Base-by-base conservation (phyloP, 2,113 vertebrate species). In the Anthoscopus minutus region DNA sequence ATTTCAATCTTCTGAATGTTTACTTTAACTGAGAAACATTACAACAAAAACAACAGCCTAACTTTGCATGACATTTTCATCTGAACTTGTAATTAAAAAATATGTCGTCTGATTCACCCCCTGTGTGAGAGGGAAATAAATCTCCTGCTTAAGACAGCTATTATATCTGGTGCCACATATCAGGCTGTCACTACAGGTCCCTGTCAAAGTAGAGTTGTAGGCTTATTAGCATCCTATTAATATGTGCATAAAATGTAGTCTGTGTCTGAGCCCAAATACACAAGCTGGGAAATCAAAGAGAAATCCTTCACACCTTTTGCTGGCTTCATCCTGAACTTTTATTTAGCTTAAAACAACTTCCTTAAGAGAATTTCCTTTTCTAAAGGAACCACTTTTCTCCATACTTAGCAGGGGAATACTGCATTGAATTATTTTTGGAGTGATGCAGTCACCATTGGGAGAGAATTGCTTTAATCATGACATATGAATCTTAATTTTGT, bases 281-380 rank as follows among this genome's bases (percentile, higher is more conserved):
- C 98, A 98, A 97, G 88, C 84, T 69, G 94, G 77, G 89, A 95
- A 98, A 98, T 98, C 98, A 98, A 98, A 99, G 98, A 79, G 88
- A 79, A 66, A 64, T 86, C 85, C 89, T 97, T 97, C 96, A 96
- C 97, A 98, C 97, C 97, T 95, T 98, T 97, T 98, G 97, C 97
- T 86, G 96, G 94, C 95, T 97, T 97, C 97, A 96, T 97, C 97
- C 98, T 94, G 96, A 96, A 96, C 95, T 94, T 97, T 97, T 97
- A 97, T 98, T 97, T 97, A 97, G 97, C 96, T 96, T 97, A 96
- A 96, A 98, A 96, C 96, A 97, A 96, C 97, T 98, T 98, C 98
- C 98, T 98, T 93, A 73, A 95, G 78, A 95, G 96, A 97, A 97
- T 97, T 97, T 98, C 98, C 98, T 97, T 96, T 97, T 97, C 97